Base-by-base conservation (phyloP, 2,888 invertebrate genomes). In the Phasia obesa region DNA sequence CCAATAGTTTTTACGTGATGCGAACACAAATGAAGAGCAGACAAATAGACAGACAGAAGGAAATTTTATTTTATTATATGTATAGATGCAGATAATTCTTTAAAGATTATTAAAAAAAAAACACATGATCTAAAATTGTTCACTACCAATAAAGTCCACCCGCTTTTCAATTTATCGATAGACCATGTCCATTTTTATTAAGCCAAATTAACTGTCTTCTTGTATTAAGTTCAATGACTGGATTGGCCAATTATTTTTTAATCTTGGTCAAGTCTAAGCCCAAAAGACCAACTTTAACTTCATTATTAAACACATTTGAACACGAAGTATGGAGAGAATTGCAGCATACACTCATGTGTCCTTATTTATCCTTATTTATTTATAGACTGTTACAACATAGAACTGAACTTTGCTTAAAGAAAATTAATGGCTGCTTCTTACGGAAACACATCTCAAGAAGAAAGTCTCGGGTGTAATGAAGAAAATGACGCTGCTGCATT, bases 361-460 rank as follows among this genome's bases (percentile, higher is more conserved):
- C 47, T n/a, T 17, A 55, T 11, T 53, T 23, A 51, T 55, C 49
- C 38, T 75, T 67, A 75, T 75, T 75, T 67, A 75, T 75, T 75
- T 75, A 75, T 75, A 21, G 57, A 49, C 49, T 38, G 2, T 64
- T 38, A 57, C 65, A 75, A 17, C 64, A 65, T 17, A 74, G 31
- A 21, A 51, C 70, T 31, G 27, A 31, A 31, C 47, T 77, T 78
- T 71, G 65, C 70, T 70, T 38, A 65, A 60, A 70, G 82, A 70
- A 78, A 82, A 82, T 82, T 77, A 82, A 82, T 77, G 77, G 64
- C 64, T 49, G 55, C 59, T 78, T n/a, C n/a, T n/a, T n/a, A n/a
- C n/a, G 27, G 27, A 3, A 27, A 27, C 27, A 6, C 27, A 27
- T 57, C 57, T 57, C 17, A 51, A 49, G 65, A 47, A 21, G 57